These are phyloP conservation scores for Corydoras maculifer DNA, from an alignment of 2,113 vertebrate species.

Conservation along the genomic window DNA sequence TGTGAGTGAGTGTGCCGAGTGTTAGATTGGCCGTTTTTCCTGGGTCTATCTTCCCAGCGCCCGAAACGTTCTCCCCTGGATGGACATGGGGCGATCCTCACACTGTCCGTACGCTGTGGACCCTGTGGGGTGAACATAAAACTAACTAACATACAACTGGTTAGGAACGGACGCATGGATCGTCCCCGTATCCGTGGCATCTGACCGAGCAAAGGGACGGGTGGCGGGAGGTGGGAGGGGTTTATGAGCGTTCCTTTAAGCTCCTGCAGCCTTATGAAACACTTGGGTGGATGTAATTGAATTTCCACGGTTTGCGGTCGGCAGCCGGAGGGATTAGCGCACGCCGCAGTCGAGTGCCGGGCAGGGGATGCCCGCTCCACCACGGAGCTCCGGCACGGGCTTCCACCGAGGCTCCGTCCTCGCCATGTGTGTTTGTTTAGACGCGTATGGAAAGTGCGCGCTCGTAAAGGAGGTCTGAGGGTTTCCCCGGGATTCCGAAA, in stretches of 20 bases:
- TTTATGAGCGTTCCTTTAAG: conserved; percentile 71
- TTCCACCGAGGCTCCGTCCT: neutral
- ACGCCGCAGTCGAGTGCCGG: conserved; percentile 47
- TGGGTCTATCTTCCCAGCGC: no score
- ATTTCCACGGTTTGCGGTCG: conserved; percentile 70
- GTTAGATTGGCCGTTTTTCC: no score
- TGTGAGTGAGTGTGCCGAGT: no score
- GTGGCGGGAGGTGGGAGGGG: conserved; percentile 27
- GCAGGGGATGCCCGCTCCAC: no score
- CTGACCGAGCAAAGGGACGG: conserved; percentile 20
- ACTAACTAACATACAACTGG: no score
- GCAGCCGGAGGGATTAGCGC: conserved; percentile 54
- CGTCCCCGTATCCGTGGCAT: conserved; percentile 50
- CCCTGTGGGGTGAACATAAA: no score
- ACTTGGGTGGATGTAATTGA: conserved; percentile 70
- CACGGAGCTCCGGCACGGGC: neutral
- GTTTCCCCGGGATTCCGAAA: neutral
- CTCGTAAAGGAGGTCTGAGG: conserved; percentile 6
- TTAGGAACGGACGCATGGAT: no score
- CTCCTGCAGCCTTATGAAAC: conserved; percentile 75
- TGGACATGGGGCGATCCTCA: no score
- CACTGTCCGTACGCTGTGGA: no score
- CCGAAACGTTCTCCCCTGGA: no score
- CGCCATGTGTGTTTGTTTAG: conserved; percentile 19
- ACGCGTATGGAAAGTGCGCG: conserved; percentile 25